These are phyloP conservation scores for Centropristis striata DNA, from an alignment of 2,113 vertebrate species.

Conservation along the genomic window DNA sequence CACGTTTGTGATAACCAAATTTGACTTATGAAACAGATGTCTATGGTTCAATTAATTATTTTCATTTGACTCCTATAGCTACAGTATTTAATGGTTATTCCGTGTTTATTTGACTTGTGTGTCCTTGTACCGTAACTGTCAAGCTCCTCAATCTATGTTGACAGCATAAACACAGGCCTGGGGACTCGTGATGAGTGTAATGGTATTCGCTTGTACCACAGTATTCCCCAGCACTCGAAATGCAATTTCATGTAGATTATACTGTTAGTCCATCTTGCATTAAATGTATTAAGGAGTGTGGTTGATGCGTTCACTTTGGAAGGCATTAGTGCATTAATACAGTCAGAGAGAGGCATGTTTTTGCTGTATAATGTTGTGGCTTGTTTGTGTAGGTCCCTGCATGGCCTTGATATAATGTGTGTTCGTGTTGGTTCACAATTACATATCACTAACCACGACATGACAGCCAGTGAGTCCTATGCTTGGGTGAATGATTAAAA, in stretches of 20 bases:
- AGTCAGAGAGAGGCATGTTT: neutral
- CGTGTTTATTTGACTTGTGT: neutral
- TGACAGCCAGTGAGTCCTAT: constrained; percentile 17
- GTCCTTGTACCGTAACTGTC: neutral
- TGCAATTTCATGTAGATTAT: constrained; percentile 12
- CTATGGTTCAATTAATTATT: neutral
- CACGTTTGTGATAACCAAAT: neutral
- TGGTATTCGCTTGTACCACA: constrained; percentile 7
- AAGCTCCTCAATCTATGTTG: neutral
- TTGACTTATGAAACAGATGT: neutral
- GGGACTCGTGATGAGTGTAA: neutral
- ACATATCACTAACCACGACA: constrained; percentile 10
- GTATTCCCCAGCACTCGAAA: neutral
- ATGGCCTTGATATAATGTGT: constrained; percentile 10
- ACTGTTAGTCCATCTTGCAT: neutral
- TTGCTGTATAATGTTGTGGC: neutral
- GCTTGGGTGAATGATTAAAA: constrained; percentile 60
- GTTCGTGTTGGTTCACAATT: constrained; percentile 20
- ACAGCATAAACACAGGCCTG: neutral
- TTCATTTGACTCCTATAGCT: neutral
- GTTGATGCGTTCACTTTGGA: constrained; percentile 19
- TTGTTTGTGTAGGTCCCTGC: neutral
- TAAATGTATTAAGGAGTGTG: constrained; percentile 8
- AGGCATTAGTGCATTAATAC: constrained; percentile 13
- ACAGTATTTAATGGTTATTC: neutral